Percentiles rank a stretch among this genome's conserved stretches.
Evolutionary conservation across 2,113 vertebrate species (phyloP).

Genomic region (Pelecanoides urinatrix): DNA sequence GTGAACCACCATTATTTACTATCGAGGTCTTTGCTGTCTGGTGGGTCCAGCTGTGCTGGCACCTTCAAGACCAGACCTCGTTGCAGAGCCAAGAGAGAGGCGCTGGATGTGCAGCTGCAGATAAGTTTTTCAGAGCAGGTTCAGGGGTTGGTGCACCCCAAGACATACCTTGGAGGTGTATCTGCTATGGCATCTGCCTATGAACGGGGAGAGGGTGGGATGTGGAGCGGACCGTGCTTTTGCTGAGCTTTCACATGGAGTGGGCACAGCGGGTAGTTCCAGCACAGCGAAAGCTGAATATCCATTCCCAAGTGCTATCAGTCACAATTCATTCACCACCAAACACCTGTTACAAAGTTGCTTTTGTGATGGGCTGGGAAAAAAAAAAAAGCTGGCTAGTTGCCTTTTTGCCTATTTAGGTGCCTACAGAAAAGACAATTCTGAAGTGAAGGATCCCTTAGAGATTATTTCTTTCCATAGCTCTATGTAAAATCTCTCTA

Average conservation of each 20-base stretch:
- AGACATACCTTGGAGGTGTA: neutral
- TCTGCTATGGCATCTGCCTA: neutral
- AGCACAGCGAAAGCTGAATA: neutral
- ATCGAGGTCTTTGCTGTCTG: neutral
- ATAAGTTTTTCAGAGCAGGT: neutral
- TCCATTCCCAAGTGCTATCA: neutral
- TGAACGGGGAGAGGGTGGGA: accelerated
- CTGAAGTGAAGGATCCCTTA: neutral
- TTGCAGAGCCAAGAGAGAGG: neutral
- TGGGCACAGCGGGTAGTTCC: neutral
- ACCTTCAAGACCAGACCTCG: neutral
- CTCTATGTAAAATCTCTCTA: neutral
- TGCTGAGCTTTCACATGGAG: neutral
- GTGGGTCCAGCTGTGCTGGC: neutral
- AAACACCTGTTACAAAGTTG: neutral
- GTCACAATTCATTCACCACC: neutral
- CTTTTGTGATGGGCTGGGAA: neutral
- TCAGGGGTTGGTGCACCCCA: neutral
- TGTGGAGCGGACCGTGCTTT: neutral
- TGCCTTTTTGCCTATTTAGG: neutral
- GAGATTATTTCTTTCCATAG: neutral
- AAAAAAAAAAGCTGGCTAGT: neutral
- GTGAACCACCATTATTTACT: neutral
- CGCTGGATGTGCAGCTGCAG: neutral
- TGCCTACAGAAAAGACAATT: neutral